These are phyloP conservation scores for Cygnus atratus DNA, from an alignment of 2,113 vertebrate species.

Conservation along the genomic window DNA sequence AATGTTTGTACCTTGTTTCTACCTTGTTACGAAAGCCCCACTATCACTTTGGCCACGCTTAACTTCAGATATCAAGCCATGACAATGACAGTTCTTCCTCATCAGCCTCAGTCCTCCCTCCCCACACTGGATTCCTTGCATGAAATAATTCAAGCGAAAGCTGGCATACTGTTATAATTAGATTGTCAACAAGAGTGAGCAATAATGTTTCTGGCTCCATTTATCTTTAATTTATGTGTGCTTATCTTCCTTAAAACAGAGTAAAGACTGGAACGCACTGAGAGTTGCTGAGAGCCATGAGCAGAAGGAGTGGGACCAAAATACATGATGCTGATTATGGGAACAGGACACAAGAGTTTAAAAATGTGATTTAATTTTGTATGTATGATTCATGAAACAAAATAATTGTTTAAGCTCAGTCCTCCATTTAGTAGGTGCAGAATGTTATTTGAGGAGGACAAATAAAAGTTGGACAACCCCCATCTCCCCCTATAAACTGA, in stretches of 20 bases:
- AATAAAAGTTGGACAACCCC: neutral
- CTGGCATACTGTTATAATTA: neutral
- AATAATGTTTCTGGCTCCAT: neutral
- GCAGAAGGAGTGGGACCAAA: neutral
- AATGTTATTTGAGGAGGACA: neutral
- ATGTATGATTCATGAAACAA: conserved; percentile 25
- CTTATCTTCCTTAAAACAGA: conserved; percentile 3
- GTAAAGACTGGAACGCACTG: rapidly evolving
- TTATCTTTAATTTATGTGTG: neutral
- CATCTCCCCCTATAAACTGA: neutral
- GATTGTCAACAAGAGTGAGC: neutral
- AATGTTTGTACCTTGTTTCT: neutral
- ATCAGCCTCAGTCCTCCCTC: neutral
- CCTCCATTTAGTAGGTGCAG: neutral
- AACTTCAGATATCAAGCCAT: neutral
- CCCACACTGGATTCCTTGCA: neutral
- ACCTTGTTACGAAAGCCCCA: neutral
- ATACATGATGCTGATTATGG: neutral
- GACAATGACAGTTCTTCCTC: neutral
- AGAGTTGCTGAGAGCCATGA: neutral
- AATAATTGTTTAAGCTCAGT: conserved; percentile 2
- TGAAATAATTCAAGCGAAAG: neutral
- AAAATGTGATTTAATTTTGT: conserved; percentile 27
- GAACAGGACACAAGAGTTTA: neutral
- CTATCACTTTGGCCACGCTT: neutral